Percentiles rank a stretch among this genome's conserved stretches.
These are phyloP conservation scores for Athalia rosae DNA, from an alignment of 2,888 invertebrate genomes.

Conservation along the genomic window DNA sequence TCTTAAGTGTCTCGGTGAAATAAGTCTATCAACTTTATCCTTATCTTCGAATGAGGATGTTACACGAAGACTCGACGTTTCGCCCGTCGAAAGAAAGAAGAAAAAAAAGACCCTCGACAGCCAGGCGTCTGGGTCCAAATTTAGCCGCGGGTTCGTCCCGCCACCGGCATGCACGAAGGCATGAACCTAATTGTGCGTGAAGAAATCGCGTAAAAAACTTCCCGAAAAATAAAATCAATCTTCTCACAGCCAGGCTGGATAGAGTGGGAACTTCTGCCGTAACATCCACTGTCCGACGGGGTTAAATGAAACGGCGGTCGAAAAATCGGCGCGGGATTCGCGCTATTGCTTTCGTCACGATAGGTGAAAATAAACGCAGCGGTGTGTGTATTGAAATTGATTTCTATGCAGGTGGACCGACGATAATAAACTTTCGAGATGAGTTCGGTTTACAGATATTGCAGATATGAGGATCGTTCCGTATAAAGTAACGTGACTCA, in stretches of 20 bases:
- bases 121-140: slow-evolving; percentile 53
- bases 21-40: neutral
- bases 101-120: neutral
- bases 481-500: slow-evolving; percentile 1
- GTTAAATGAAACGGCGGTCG: no score
- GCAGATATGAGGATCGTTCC: neutral
- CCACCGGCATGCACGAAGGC: neutral
- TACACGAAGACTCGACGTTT: slow-evolving; percentile 8
- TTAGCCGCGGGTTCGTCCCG: slow-evolving; percentile 46
- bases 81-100: slow-evolving; percentile 46
- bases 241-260: no score
- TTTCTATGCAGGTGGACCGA: no score
- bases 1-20: slow-evolving; percentile 12
- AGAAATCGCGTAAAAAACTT: neutral
- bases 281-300: no score
- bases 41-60: neutral
- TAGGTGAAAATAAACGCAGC: no score
- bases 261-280: no score
- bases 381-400: no score
- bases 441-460: no score
- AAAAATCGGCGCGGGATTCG: no score
- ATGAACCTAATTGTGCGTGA: neutral
- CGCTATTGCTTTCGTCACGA: no score
- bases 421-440: no score
- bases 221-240: no score